Conservation (phyloP, 2,888 invertebrate genomes). For the Apotomis betuletana region DNA sequence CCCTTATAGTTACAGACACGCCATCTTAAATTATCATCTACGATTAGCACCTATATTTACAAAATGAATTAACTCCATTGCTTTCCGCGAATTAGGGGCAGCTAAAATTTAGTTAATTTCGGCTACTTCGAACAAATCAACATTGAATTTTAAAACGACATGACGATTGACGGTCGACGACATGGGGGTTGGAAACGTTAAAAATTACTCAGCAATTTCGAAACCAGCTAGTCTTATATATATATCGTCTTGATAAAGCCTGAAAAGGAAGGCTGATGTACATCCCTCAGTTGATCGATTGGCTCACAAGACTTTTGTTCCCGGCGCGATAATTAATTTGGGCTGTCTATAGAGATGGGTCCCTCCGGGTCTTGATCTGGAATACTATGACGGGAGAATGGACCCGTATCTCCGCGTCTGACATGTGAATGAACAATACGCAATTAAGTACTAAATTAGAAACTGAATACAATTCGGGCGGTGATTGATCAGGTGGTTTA, state of each 20-base stretch:
- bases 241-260: neutral
- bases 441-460: constrained; percentile 38
- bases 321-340: constrained; percentile 65
- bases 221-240: no score
- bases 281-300: constrained; percentile 64
- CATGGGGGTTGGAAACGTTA: no score
- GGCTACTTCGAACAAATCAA: no score
- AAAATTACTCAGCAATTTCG: no score
- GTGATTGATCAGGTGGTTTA: neutral
- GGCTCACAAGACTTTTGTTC: constrained; percentile 65
- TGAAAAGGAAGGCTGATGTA: constrained; percentile 54
- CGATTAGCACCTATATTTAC: no score
- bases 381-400: constrained; percentile 46
- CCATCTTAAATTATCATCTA: no score
- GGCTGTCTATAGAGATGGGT: constrained; percentile 50
- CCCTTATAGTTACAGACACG: no score
- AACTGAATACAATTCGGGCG: constrained; percentile 20
- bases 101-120: no score
- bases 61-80: no score
- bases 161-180: no score
- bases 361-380: constrained; percentile 47
- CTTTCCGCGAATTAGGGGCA: no score
- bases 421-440: constrained; percentile 46
- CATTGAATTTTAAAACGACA: no score
- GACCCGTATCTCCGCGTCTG: constrained; percentile 46